Conservation (phyloP, 37 sponge, comb jelly and placozoan species). For the Cliona cf. orientalis region DNA sequence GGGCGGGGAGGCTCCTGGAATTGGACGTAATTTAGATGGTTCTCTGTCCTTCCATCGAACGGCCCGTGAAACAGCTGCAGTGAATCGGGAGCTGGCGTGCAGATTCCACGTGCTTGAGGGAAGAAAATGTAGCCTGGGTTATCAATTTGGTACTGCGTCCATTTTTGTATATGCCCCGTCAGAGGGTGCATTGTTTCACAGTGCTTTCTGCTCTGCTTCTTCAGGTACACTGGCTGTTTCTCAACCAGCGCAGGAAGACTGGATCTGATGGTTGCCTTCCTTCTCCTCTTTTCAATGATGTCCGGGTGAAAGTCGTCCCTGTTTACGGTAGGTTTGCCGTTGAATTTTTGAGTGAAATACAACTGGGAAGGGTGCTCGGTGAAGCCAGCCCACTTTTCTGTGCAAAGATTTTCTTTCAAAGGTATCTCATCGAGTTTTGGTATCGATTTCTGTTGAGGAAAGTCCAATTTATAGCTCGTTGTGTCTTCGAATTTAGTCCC, state of each 20-base stretch:
- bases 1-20: background rate
- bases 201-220: background rate
- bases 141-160: background rate
- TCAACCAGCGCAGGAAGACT: too few species aligned
- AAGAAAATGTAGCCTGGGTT: background rate
- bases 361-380: too few species aligned
- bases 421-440: too few species aligned
- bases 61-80: background rate
- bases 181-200: background rate
- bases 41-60: background rate
- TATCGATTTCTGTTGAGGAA: background rate
- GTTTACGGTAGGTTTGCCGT: too few species aligned
- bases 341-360: too few species aligned
- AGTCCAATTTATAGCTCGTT: slow-evolving; percentile 2
- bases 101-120: background rate
- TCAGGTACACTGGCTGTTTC: background rate
- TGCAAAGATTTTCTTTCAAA: too few species aligned
- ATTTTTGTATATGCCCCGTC: background rate
- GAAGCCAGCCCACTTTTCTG: too few species aligned
- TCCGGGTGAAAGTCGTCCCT: too few species aligned
- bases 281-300: too few species aligned
- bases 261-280: too few species aligned
- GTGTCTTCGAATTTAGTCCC: background rate
- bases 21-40: background rate
- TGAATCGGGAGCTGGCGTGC: background rate